Percentiles rank a stretch among this genome's conserved stretches.
Evolutionary conservation across 2,113 vertebrate species (phyloP).

Genomic region (Heptranchias perlo): DNA sequence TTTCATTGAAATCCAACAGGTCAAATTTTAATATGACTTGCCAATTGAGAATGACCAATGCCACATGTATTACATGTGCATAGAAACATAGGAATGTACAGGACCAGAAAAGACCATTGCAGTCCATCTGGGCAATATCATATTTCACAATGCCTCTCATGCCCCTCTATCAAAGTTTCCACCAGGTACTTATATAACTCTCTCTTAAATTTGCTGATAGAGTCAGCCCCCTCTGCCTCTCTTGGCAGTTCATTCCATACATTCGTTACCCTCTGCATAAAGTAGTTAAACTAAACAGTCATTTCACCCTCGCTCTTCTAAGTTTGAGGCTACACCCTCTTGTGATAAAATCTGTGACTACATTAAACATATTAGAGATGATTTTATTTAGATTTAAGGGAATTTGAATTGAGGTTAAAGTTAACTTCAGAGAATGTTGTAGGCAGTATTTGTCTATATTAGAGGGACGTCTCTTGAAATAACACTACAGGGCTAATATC

Average conservation of each 20-base stretch:
- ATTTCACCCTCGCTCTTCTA: neutral
- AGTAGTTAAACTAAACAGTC: neutral
- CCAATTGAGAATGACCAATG: neutral
- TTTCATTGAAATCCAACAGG: neutral
- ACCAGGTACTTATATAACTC: neutral
- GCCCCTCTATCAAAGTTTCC: neutral
- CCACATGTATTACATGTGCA: neutral
- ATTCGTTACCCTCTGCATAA: neutral
- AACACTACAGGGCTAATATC: neutral
- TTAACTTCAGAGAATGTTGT: neutral
- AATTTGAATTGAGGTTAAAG: neutral
- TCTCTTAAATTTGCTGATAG: neutral
- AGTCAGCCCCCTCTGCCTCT: too few species aligned
- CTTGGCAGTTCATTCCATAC: neutral
- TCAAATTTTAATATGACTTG: neutral
- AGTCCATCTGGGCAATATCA: neutral
- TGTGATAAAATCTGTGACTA: neutral
- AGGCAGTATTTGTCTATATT: neutral
- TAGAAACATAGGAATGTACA: neutral
- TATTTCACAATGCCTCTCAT: neutral
- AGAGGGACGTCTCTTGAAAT: neutral
- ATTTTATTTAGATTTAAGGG: neutral
- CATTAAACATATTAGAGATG: neutral
- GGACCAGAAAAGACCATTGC: neutral
- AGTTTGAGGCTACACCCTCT: neutral